These are phyloP conservation scores for Chrysocyon brachyurus DNA, from an alignment of 2,797 vertebrate genomes.

Conservation along the genomic window DNA sequence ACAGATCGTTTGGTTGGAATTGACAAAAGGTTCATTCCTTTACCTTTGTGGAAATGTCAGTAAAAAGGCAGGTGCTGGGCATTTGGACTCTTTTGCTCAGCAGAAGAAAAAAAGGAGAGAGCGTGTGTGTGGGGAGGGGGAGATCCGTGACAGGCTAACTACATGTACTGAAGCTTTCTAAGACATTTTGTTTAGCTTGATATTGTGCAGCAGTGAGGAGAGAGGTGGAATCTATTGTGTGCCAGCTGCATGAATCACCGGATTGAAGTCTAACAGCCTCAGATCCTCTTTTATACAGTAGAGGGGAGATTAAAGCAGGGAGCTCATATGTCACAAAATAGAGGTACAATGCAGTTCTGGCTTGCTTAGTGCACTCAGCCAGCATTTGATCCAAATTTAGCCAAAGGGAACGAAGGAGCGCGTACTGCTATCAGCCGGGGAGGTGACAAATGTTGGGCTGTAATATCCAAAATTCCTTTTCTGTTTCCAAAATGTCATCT, in stretches of 20 bases:
- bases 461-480: constrained; percentile 85
- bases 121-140: background rate
- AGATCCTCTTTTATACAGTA: constrained; percentile 90
- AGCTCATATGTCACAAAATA: constrained; percentile 88
- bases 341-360: constrained; percentile 88
- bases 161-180: constrained; percentile 87
- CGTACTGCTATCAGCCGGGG: constrained; percentile 84
- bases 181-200: constrained; percentile 90
- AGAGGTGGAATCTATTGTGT: constrained; percentile 89
- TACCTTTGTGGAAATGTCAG: constrained; percentile 90
- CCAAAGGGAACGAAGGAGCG: constrained; percentile 84
- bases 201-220: constrained; percentile 87
- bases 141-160: constrained; percentile 84
- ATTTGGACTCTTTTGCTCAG: constrained; percentile 85
- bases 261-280: constrained; percentile 89
- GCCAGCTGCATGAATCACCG: constrained; percentile 88
- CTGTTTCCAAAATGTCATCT: constrained; percentile 85
- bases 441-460: constrained; percentile 85
- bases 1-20: constrained; percentile 84
- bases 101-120: constrained; percentile 58
- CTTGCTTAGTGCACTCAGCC: constrained; percentile 86
- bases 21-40: constrained; percentile 88
- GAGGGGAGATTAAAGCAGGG: constrained; percentile 89
- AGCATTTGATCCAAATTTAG: constrained; percentile 90
- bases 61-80: constrained; percentile 88